These are phyloP conservation scores for Drosophila grimshawi DNA, from an alignment of 1,140 invertebrate genomes.

Conservation along the genomic window DNA sequence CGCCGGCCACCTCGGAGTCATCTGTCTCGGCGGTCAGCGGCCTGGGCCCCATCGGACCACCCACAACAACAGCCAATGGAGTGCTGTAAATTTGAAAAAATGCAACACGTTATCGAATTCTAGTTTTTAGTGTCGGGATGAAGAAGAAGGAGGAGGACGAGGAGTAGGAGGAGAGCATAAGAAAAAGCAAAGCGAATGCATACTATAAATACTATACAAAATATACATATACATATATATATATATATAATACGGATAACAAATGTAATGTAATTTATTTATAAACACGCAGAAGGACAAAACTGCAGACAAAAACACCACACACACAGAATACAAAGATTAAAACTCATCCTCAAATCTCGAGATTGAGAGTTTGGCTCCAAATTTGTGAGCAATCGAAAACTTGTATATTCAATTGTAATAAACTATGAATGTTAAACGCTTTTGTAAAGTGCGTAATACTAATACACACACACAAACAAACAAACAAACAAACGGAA, in stretches of 20 bases:
- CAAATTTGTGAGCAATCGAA: constrained; percentile 26
- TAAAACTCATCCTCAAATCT: neutral
- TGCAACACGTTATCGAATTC: constrained; percentile 42
- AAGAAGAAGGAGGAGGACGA: constrained; percentile 15
- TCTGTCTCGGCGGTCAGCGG: constrained; percentile 64
- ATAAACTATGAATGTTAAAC: constrained; percentile 33
- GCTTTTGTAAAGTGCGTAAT: constrained; percentile 51
- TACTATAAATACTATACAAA: constrained; percentile 58
- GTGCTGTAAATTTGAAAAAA: constrained; percentile 65
- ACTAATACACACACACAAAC: constrained; percentile 10
- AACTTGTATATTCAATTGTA: constrained; percentile 52
- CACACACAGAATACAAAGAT: constrained; percentile 13
- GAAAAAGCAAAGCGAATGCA: constrained; percentile 55
- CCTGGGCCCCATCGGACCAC: constrained; percentile 81
- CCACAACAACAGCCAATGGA: constrained; percentile 77
- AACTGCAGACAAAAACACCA: constrained; percentile 40
- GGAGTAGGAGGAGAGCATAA: constrained; percentile 17
- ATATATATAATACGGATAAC: constrained; percentile 38
- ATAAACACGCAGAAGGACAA: constrained; percentile 44
- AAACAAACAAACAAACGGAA: constrained; percentile 7
- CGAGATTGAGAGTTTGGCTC: constrained; percentile 11
- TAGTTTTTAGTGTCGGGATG: constrained; percentile 37
- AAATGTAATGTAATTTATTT: constrained; percentile 79
- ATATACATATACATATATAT: constrained; percentile 39
- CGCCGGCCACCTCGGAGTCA: constrained; percentile 67